Conservation (phyloP, 2,888 invertebrate genomes). For the Scaptomyza caliginosa region DNA sequence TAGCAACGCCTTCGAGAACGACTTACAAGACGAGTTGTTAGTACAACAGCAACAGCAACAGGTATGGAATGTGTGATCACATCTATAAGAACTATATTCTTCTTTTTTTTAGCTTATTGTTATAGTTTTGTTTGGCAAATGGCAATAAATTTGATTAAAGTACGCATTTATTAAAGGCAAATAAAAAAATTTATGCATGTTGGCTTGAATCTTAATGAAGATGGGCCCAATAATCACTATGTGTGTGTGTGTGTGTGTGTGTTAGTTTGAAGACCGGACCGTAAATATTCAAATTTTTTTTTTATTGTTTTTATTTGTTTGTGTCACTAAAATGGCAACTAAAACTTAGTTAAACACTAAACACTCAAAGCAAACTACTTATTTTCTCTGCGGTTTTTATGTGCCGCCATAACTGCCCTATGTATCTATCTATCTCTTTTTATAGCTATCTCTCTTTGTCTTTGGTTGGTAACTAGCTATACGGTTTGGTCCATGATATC, state of each 20-base stretch:
- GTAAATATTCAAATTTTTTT: slow-evolving; percentile 71
- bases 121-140: slow-evolving; percentile 37
- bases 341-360: slow-evolving; percentile 47
- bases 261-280: slow-evolving; percentile 12
- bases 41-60: slow-evolving; percentile 53
- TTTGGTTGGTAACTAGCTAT: slow-evolving; percentile 59
- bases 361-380: slow-evolving; percentile 61
- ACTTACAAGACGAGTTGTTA: slow-evolving; percentile 64
- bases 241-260: background rate
- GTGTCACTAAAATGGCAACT: slow-evolving; percentile 74
- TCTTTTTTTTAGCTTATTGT: slow-evolving; percentile 25
- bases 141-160: slow-evolving; percentile 65
- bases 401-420: slow-evolving; percentile 17
- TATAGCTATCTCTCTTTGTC: background rate
- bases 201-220: slow-evolving; percentile 65
- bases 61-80: slow-evolving; percentile 46
- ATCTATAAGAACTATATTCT: background rate
- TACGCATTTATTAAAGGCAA: slow-evolving; percentile 57
- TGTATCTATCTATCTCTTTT: background rate
- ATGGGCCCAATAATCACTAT: slow-evolving; percentile 67
- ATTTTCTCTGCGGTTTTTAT: slow-evolving; percentile 43
- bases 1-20: slow-evolving; percentile 78
- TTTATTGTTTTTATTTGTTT: slow-evolving; percentile 61
- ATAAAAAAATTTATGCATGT: slow-evolving; percentile 64
- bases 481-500: slow-evolving; percentile 57